Evolutionary conservation across 1,140 invertebrate genomes (phyloP).

Genomic region (Pollicipes pollicipes): DNA sequence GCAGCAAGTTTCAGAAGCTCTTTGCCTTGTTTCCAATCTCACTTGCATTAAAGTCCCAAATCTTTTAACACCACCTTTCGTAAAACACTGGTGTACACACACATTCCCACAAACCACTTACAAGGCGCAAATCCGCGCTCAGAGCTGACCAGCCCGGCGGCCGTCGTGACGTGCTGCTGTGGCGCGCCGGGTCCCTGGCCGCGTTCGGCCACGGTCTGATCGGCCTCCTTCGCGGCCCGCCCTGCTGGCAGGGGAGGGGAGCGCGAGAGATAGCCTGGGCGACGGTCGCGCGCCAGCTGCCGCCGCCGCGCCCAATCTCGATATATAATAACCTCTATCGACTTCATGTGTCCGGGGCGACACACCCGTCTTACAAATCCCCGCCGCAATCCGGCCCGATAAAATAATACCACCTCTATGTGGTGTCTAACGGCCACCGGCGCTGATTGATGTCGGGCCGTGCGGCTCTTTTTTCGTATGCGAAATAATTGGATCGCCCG

Average conservation of each 20-base stretch:
- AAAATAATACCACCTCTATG: neutral
- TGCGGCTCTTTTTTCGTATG: neutral
- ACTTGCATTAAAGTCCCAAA: no score
- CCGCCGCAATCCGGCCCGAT: neutral
- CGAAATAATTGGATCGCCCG: neutral
- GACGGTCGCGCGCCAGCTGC: neutral
- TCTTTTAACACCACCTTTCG: no score
- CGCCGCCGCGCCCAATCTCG: neutral
- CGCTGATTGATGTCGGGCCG: neutral
- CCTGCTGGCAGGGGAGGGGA: no score
- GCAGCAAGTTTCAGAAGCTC: no score
- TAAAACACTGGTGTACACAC: no score
- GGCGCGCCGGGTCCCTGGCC: neutral
- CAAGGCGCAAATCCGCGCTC: no score
- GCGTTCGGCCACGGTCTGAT: neutral
- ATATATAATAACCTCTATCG: conserved; percentile 2
- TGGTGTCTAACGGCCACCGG: neutral
- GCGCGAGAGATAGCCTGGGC: neutral
- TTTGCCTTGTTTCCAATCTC: no score
- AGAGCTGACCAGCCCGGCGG: no score
- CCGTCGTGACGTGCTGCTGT: neutral
- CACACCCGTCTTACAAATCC: neutral
- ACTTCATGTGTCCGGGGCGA: neutral
- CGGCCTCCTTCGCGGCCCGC: no score
- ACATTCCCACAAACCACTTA: no score